Percentiles rank a stretch among this genome's conserved stretches.
These are phyloP conservation scores for Micrasema longulum DNA, from an alignment of 1,140 invertebrate species.

Conservation along the genomic window DNA sequence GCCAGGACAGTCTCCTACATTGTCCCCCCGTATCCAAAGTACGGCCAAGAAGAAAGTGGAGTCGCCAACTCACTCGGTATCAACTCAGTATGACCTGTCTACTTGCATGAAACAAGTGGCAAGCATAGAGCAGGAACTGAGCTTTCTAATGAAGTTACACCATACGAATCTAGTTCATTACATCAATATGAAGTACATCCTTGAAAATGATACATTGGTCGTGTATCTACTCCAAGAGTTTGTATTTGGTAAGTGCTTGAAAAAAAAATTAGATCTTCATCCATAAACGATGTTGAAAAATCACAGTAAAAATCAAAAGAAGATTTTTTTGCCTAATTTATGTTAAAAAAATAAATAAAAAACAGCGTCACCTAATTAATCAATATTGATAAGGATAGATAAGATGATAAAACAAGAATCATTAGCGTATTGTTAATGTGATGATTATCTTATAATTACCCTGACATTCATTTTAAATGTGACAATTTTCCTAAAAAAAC, in stretches of 20 bases:
- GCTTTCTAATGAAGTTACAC: conserved; percentile 74
- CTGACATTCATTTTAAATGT: no score
- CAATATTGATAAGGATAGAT: no score
- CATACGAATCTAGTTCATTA: conserved; percentile 81
- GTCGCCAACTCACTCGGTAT: conserved; percentile 41
- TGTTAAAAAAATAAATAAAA: no score
- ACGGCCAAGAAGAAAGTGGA: conserved; percentile 42
- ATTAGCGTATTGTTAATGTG: no score
- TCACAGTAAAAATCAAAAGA: no score
- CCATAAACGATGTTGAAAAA: no score
- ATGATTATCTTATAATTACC: no score
- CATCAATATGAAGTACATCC: conserved; percentile 75
- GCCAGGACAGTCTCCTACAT: background rate
- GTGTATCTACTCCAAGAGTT: conserved; percentile 78
- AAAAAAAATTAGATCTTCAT: no score
- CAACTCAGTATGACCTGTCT: conserved; percentile 28
- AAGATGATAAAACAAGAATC: no score
- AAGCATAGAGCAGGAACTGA: conserved; percentile 79
- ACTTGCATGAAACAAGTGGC: conserved; percentile 58
- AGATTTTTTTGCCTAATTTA: no score
- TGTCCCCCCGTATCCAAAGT: conserved; percentile 35
- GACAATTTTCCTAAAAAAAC: background rate
- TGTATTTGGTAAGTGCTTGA: conserved; percentile 60
- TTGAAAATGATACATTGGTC: conserved; percentile 70
- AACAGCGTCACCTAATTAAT: no score